Base-by-base conservation (phyloP, 2,113 vertebrate genomes). In the Callionymus lyra region DNA sequence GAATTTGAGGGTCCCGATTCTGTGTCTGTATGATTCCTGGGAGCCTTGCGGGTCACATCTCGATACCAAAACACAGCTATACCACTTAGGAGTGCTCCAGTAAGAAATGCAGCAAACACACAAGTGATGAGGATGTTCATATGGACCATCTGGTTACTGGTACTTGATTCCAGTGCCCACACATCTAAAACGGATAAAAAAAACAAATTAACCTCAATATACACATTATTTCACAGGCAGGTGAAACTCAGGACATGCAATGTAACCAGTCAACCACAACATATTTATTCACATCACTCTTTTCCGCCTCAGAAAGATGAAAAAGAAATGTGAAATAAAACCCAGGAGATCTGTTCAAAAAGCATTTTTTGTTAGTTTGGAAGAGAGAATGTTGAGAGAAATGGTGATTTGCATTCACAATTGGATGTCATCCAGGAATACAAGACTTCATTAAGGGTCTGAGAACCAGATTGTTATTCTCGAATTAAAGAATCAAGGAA, bases 41-140 rank as follows among this genome's bases (percentile, higher is more conserved):
- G 85, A 44, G 90, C 90, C 56, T 94, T 94, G 59, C 89, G 88
- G 2, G 91, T 81, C 62, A 92, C 59, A 45, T 96, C 93, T 13
- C 92, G 85, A 56, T 97, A 97, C 59, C 94, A 99, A 83, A 96
- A 99, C 6, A 98, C 94, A 0, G 93, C 89, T 62, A 97, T 85
- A 10, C 93, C 94, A 1, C 94, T 94, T 15, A 99, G 87, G 66
- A 95, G 91, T 1, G 95, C 95, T 31, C 95, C 95, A 81, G 94
- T 83, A 5, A 98, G 89, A 58, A 99, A 99, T 19, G 94, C 94
- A 0, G 89, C 94, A 50, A 99, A 91, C 64, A 99, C 94, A 53
- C 94, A 99, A 58, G 92, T 94, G 85, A 98, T 96, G 68, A 99
- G 88, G 74, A 99, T 94, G 59, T 98, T 97, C 92, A 98, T 93